Evolutionary conservation across 2,888 invertebrate genomes (phyloP), one percentile per base, ranked within the genome.

Genomic region (Apamea anceps): DNA sequence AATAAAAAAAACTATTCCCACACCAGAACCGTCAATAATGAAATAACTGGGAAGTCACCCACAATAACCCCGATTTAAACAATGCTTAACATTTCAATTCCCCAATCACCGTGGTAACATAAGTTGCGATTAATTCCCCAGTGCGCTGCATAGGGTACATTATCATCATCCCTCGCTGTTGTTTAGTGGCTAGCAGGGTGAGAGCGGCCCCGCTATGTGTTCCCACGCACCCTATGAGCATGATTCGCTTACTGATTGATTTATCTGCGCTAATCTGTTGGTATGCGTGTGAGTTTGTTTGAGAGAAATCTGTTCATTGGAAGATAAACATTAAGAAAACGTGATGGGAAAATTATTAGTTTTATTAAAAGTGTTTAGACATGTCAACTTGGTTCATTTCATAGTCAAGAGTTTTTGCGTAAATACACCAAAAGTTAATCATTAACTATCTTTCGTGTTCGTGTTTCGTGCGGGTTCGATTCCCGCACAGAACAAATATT

Each of bases 191-290:
- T 57, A 18, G 77, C 72, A 72, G 85, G 88, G 87, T 85, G 88
- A 78, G 91, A 90, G 84, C 86, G 86, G 68, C 62, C 68, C 65
- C 57, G 73, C 75, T 71, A 77, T 86, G 89, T 90, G 86, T 94
- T 94, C 94, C 94, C 94, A 94, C 94, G 92, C 89, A 75, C 88
- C 89, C 85, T 54, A 80, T 70, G 82, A 73, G 63, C 62, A 74
- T 70, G 72, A 87, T 85, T 87, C 81, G 63, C 67, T 79, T 68
- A 83, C 71, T 84, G 84, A 89, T 87, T 88, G 88, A 90, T 89
- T 85, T 85, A 90, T 90, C 83, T 85, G 13, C 66, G 72, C 78
- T 90, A 88, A 87, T 90, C 87, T 81, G 32, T 6, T 71, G 37
- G 70, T 77, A 62, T 51, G 71, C 77, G 72, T 76, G 74, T 80